Evolutionary conservation across 2,888 invertebrate genomes (phyloP), one percentile per base, ranked within the genome.

Genomic region (Tiliacea aurago): DNA sequence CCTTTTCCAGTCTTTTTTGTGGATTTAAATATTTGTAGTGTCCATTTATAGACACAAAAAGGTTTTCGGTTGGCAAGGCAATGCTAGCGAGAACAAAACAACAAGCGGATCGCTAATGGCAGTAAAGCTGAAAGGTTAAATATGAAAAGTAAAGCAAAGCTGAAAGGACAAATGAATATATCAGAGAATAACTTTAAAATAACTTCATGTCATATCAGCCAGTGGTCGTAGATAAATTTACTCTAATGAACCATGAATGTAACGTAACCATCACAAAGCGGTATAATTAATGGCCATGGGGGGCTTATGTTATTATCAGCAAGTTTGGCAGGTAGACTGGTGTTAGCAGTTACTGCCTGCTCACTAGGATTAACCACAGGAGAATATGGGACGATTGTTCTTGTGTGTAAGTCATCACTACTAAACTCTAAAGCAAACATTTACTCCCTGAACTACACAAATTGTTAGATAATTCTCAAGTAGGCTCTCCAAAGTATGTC

Each of bases 1-100:
- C 85, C 78, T 78, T 78, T 81, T 79, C 73, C 76, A 84, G 84
- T 81, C 81, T 84, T 89, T 89, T 88, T 86, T 90, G 86, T 86
- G 85, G 76, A 71, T 70, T 78, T 74, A 65, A 70, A 78, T 83
- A 81, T 86, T 78, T 82, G 83, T 75, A 81, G 75, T 72, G 58
- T 69, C 74, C 72, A 76, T 74, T 75, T 83, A 64, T 70, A 76
- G 74, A 69, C 65, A 75, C 64, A 68, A 65, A 74, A 81, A 78
- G 66, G 75, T 78, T 82, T 81, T 80, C 66, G 65, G 81, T 64
- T 64, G n/a, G 61, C 15, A 41, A 37, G 23, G 67, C 33, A 76
- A 80, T 71, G 53, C 45, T 58, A 41, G 20, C 15, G 47, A 45
- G 33, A 68, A 45, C 41, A 70, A 80, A 78, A 61, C 66, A 70